Base-by-base conservation (phyloP, 2,797 vertebrate genomes). In the Darevskia nairensis region DNA sequence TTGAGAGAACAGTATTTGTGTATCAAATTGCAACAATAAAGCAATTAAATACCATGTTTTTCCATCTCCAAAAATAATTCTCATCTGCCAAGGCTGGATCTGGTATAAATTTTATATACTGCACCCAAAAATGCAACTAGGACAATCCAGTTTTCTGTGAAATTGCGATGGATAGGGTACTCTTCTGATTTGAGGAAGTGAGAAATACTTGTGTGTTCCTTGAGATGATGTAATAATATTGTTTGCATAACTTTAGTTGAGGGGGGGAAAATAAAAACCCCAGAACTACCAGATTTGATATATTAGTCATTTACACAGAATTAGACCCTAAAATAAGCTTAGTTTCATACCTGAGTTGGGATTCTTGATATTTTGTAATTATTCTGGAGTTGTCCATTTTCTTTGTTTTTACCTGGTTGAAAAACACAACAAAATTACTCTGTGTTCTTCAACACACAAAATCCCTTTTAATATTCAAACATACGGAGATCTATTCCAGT, bases 321-420 rank as follows among this genome's bases (percentile, higher is more conserved):
- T n/a, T 23, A 77, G 17, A 11, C 41, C n/a, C 35, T 3, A 72
- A 84, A 71, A 64, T 80, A 74, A 66, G 15, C 59, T 64, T 50
- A 89, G 68, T 86, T 90, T 80, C 96, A 88, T 97, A 97, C 97
- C 97, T 97, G 96, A 87, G 95, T 95, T 87, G 96, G 95, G 55
- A 90, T 71, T 95, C 95, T 95, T 13, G 97, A 93, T 92, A 95
- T n/a, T 81, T 96, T 97, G 93, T 96, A 97, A 59, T 95, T 97
- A 89, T 97, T 97, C 93, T 97, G 96, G 83, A 97, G 93, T 19
- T 97, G 96, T 35, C 97, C 97, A 1, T 97, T 97, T 91, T 96
- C 88, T 95, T 97, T 96, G 86, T 80, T 96, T 95, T 97, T 97
- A 94, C 72, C 97, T 97, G 89, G 86, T 85, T 93, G 90, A 90